phyloP scores from a whole-genome alignment of 2,888 invertebrate genomes.

The Rhaphigaster nebulosa region DNA sequence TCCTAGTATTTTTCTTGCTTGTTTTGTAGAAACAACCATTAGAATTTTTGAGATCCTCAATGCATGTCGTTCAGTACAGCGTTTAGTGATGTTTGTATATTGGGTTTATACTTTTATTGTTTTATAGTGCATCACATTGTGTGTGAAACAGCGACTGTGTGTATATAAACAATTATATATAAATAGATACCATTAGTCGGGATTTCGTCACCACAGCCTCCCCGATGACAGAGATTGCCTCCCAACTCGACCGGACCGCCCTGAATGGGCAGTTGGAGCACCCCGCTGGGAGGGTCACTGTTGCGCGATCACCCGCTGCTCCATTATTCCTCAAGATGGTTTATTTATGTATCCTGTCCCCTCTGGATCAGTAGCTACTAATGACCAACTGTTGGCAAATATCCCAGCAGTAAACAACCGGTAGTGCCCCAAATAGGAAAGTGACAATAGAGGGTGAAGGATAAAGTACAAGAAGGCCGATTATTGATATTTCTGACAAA shows the following conservation, averaged over 20 bases:
- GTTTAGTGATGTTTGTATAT: too few relatives aligned
- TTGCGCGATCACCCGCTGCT: conserved; percentile 28
- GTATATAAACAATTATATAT: neutral
- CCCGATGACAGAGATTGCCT: neutral
- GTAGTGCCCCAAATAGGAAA: neutral
- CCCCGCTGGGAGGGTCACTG: neutral
- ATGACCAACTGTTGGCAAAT: conserved; percentile 43
- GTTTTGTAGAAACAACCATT: too few relatives aligned
- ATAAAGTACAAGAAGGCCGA: too few relatives aligned
- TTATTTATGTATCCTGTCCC: conserved; percentile 43
- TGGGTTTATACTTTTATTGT: too few relatives aligned
- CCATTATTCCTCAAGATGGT: conserved; percentile 12
- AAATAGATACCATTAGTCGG: neutral
- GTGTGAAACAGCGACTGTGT: too few relatives aligned
- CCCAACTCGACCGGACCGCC: neutral
- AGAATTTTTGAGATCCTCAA: too few relatives aligned
- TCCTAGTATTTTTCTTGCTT: too few relatives aligned
- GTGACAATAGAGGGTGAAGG: too few relatives aligned
- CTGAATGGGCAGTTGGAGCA: conserved; percentile 9
- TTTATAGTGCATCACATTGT: too few relatives aligned
- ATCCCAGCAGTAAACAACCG: neutral
- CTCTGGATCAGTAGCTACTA: conserved; percentile 33
- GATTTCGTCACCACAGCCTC: neutral
- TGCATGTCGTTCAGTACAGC: too few relatives aligned
- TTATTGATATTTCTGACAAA: neutral